phyloP scores from a whole-genome alignment of 2,797 vertebrate species.

The Bovichtus variegatus region DNA sequence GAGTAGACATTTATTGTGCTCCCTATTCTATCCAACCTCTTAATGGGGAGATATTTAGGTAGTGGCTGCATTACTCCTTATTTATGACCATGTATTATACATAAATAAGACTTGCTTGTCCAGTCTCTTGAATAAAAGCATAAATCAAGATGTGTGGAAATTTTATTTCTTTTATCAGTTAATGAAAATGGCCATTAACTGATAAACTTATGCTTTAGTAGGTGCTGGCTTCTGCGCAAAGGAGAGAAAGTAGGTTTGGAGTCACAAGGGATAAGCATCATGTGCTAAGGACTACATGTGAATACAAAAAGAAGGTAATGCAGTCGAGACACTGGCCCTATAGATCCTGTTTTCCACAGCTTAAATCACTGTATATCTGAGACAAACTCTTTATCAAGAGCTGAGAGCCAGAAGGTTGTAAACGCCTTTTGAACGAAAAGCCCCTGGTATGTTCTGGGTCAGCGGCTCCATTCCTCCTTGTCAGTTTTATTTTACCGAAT shows the following conservation, averaged over 20 bases:
- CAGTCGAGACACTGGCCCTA: conserved; percentile 17
- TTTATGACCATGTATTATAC: conserved; percentile 16
- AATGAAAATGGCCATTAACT: conserved; percentile 7
- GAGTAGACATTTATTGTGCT: conserved; percentile 39
- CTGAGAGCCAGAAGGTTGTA: conserved; percentile 42
- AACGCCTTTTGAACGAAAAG: conserved; percentile 45
- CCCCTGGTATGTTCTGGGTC: conserved; percentile 53
- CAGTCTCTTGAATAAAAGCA: conserved; percentile 20
- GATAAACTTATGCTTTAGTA: conserved; percentile 23
- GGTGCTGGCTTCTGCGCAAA: conserved; percentile 2
- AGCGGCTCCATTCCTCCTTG: conserved; percentile 56
- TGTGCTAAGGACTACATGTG: not conserved
- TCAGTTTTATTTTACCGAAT: conserved; percentile 55
- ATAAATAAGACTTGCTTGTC: conserved; percentile 41
- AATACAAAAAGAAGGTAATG: conserved; percentile 31
- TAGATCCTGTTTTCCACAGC: conserved; percentile 19
- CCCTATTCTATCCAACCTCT: conserved; percentile 33
- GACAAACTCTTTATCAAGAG: conserved; percentile 56
- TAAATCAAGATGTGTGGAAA: conserved; percentile 42
- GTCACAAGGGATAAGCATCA: conserved; percentile 12
- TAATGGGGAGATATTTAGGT: conserved; percentile 58
- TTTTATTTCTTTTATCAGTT: conserved; percentile 18
- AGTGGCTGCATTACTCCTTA: conserved; percentile 39
- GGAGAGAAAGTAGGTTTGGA: conserved; percentile 5
- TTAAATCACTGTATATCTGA: conserved; percentile 44